These are phyloP conservation scores for Ifrita kowaldi DNA, from an alignment of 2,113 vertebrate genomes.

Conservation along the genomic window DNA sequence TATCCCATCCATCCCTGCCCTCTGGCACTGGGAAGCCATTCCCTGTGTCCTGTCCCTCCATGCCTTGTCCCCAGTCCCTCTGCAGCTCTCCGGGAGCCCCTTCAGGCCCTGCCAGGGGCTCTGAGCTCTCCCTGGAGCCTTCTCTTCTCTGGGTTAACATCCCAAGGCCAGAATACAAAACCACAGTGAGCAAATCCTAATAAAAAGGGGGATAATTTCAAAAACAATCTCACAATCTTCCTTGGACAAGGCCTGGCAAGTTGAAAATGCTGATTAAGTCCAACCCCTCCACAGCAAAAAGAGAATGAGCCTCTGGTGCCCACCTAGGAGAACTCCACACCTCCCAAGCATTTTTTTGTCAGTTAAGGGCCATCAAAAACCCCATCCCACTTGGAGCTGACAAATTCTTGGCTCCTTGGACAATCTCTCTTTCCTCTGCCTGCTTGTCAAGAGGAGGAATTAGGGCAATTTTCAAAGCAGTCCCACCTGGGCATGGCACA, in stretches of 20 bases:
- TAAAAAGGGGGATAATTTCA: neutral
- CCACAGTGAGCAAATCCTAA: neutral
- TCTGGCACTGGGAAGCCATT: neutral
- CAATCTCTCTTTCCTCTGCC: neutral
- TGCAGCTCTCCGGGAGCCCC: neutral
- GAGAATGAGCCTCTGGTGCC: neutral
- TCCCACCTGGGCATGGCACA: neutral
- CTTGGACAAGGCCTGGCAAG: accelerated
- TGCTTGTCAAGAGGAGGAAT: neutral
- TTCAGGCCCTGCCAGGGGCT: neutral
- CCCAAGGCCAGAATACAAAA: neutral
- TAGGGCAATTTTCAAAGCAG: neutral
- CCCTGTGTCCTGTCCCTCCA: neutral
- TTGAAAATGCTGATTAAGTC: neutral
- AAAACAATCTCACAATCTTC: neutral
- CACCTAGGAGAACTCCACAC: neutral
- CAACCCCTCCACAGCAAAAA: neutral
- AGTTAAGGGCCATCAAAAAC: neutral
- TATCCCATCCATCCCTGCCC: accelerated
- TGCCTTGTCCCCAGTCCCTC: neutral
- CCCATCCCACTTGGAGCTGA: neutral
- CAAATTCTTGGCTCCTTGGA: neutral
- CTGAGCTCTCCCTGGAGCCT: neutral
- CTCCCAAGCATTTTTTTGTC: neutral
- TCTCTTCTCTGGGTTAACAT: neutral